Conservation (phyloP, 2,888 invertebrate species). For the Acheta domesticus region DNA sequence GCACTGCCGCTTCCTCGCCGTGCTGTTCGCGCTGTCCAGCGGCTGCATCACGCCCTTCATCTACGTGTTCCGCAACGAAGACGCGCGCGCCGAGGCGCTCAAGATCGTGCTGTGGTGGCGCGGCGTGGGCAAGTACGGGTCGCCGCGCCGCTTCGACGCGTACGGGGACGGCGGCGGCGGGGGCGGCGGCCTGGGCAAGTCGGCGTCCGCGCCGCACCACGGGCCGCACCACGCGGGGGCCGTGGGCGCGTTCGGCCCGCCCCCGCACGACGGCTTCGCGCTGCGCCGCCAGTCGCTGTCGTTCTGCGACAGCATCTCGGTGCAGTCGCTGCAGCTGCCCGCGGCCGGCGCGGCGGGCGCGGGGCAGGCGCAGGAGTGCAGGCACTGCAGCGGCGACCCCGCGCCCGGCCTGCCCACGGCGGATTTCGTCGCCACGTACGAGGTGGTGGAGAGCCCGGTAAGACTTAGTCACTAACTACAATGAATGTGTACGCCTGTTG, state of each 20-base stretch:
- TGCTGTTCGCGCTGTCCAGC: conserved; percentile 47
- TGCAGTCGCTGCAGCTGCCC: conserved; percentile 43
- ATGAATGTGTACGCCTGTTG: too few relatives aligned
- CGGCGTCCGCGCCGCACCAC: conserved; percentile 19
- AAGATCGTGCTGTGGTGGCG: conserved; percentile 43
- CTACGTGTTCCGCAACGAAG: conserved; percentile 52
- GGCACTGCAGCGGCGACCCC: conserved; percentile 39
- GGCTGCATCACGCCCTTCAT: conserved; percentile 52
- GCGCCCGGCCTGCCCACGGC: conserved; percentile 37
- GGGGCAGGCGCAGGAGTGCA: conserved; percentile 39
- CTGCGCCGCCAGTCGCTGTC: conserved; percentile 39
- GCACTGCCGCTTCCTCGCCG: conserved; percentile 40
- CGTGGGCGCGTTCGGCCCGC: conserved; percentile 30
- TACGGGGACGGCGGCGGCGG: not conserved
- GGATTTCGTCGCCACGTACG: conserved; percentile 42
- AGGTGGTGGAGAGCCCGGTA: conserved; percentile 38
- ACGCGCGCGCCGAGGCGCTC: conserved; percentile 45
- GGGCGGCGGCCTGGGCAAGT: conserved; percentile 21
- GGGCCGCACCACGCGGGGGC: conserved; percentile 23
- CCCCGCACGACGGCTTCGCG: conserved; percentile 31
- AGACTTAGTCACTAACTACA: too few relatives aligned
- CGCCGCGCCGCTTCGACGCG: conserved; percentile 1
- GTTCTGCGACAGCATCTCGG: conserved; percentile 42
- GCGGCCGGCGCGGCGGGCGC: conserved; percentile 18
- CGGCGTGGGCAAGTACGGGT: conserved; percentile 31